A percentile compares a stretch with the other conserved stretches of the same genome.
phyloP scores from a whole-genome alignment of 2,113 vertebrate genomes.

The Blennius ocellaris region DNA sequence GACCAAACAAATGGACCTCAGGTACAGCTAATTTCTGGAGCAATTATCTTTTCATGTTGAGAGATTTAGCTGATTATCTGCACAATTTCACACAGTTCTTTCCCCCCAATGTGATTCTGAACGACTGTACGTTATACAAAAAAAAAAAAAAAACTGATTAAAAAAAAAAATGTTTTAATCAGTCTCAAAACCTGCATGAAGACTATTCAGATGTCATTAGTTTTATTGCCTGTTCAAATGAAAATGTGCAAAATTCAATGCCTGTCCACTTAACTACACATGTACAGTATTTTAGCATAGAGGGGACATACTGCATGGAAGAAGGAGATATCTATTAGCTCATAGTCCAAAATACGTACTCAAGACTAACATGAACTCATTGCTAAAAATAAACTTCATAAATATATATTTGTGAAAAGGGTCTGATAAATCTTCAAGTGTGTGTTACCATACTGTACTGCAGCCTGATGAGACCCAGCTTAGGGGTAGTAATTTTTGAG shows the following conservation, averaged over 20 bases:
- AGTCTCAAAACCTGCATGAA: conserved; percentile 86
- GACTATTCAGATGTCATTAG: conserved; percentile 32
- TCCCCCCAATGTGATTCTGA: conserved; percentile 85
- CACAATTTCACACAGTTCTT: conserved; percentile 98
- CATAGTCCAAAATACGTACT: no score
- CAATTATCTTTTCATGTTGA: conserved; percentile 99
- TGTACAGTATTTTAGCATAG: not conserved
- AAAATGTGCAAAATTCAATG: conserved; percentile 54
- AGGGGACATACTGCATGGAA: no score
- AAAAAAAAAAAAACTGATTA: no score
- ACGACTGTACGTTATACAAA: conserved; percentile 85
- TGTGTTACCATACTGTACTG: not conserved
- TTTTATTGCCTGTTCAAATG: conserved; percentile 45
- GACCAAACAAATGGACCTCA: conserved; percentile 99
- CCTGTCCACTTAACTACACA: conserved; percentile 25
- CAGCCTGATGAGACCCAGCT: not conserved
- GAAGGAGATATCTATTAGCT: no score
- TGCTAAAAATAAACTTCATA: not conserved
- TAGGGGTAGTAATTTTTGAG: not conserved
- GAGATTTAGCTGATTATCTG: conserved; percentile 99
- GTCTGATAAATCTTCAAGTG: not conserved
- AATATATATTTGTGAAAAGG: not conserved
- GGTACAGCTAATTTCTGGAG: conserved; percentile 99
- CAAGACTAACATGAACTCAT: not conserved
- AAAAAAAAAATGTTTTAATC: no score